Base-by-base conservation (phyloP, 2,797 vertebrate genomes). In the Pangasius krempfi region DNA sequence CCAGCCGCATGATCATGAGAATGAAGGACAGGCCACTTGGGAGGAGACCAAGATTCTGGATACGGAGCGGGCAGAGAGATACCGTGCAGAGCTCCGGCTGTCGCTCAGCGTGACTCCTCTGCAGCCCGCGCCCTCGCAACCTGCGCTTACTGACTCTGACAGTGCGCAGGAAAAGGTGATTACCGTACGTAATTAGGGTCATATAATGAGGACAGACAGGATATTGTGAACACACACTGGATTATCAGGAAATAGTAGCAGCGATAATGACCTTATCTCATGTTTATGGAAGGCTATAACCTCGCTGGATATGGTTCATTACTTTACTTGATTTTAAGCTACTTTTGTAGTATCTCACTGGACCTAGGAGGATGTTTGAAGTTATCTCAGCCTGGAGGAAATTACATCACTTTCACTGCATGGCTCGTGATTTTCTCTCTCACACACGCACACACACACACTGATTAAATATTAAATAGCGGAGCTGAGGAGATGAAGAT, bases 81-180 rank as follows among this genome's bases (percentile, higher is more conserved):
- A 93, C 16, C 89, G 90, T 30, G 91, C 93, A 64, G 93, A 92
- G 75, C 93, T 94, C 90, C 93, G 94, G 3, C 93, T 94, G 40
- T 94, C 95, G 70, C 90, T 96, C 78, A 95, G 94, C 54, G 92
- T 96, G 13, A 94, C 95, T 4, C 93, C 95, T 18, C 94, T 96
- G 1, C 92, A 95, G 91, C 95, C 95, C 0, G 96, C 95, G 0
- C 95, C 96, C 4, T 88, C 90, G n/a, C 93, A 89, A 75, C 88
- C 73, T 80, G 94, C 54, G 47, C 81, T 68, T 20, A 62, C 85
- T 30, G 93, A 94, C 18, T 92, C 91, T 9, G 90, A 90, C 54
- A 37, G 89, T 80, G 89, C 73, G 62, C 84, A 84, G 25, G 89
- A 85, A 84, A 92, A 92, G 89, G 92, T 92, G 76, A 83, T 72